Percentiles rank a stretch among this genome's conserved stretches.
These are phyloP conservation scores for Herminia tarsipennalis DNA, from an alignment of 2,888 invertebrate species.

Conservation along the genomic window DNA sequence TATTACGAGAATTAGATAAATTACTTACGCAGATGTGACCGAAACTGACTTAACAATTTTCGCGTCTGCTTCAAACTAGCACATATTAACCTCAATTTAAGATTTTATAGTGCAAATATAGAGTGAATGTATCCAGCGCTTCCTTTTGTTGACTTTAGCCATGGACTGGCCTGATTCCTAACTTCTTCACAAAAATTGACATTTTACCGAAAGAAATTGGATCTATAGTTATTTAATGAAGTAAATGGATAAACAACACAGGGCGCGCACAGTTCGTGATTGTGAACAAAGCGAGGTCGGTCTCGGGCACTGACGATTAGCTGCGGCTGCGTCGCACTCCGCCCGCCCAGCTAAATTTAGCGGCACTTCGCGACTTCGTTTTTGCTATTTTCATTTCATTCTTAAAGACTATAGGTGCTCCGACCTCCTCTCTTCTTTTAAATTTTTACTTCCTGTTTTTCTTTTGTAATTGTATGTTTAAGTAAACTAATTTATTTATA, in stretches of 20 bases:
- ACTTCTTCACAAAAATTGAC: background rate
- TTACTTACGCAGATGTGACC: conserved; percentile 65
- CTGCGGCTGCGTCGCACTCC: conserved; percentile 58
- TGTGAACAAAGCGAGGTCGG: conserved; percentile 70
- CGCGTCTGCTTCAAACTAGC: conserved; percentile 47
- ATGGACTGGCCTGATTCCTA: background rate
- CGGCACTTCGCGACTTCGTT: conserved; percentile 80
- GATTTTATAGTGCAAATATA: conserved; percentile 23
- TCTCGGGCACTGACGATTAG: conserved; percentile 48
- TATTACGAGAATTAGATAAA: conserved; percentile 25
- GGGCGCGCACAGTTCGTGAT: conserved; percentile 28
- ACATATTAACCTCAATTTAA: conserved; percentile 58
- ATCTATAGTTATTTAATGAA: conserved; percentile 13
- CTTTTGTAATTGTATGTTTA: no score
- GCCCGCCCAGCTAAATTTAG: conserved; percentile 80
- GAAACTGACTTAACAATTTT: conserved; percentile 53
- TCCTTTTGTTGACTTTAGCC: conserved; percentile 1
- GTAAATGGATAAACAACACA: conserved; percentile 41
- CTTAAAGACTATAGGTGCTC: conserved; percentile 55
- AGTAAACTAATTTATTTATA: background rate
- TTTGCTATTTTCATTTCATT: conserved; percentile 84
- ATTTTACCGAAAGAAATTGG: conserved; percentile 4
- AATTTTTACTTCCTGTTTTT: conserved; percentile 49
- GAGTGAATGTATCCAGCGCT: conserved; percentile 7
- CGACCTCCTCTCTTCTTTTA: conserved; percentile 67